Conservation (phyloP, 2,797 vertebrate genomes). For the Leuciscus waleckii region DNA sequence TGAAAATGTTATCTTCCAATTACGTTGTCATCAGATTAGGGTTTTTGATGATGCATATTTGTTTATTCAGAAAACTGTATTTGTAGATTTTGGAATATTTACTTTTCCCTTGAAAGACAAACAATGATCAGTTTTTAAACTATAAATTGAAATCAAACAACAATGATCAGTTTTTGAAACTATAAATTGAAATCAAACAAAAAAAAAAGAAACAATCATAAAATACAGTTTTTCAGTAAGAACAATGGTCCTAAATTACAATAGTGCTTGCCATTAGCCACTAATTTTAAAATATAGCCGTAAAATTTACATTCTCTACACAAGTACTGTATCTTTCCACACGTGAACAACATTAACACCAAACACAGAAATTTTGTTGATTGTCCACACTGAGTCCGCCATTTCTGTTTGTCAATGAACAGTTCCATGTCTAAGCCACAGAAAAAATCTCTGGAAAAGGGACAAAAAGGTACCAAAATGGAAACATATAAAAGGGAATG, state of each 20-base stretch:
- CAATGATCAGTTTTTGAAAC: slow-evolving; percentile 75
- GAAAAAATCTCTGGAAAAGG: slow-evolving; percentile 81
- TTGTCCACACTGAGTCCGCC: slow-evolving; percentile 98
- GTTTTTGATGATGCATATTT: slow-evolving; percentile 58
- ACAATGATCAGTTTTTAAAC: slow-evolving; percentile 75
- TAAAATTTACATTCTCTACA: slow-evolving; percentile 99
- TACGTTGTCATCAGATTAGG: slow-evolving; percentile 61
- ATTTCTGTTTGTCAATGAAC: slow-evolving; percentile 89
- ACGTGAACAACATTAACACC: slow-evolving; percentile 98
- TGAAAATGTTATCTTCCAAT: slow-evolving; percentile 62
- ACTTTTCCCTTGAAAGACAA: slow-evolving; percentile 78
- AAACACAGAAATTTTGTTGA: slow-evolving; percentile 99
- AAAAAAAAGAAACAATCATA: slow-evolving; percentile 86
- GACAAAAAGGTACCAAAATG: slow-evolving; percentile 85
- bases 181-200: slow-evolving; percentile 68
- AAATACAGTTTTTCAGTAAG: slow-evolving; percentile 84
- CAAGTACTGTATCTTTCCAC: slow-evolving; percentile 99
- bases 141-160: slow-evolving; percentile 68
- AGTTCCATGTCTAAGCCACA: slow-evolving; percentile 82
- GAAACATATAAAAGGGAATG: slow-evolving; percentile 99
- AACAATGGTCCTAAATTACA: slow-evolving; percentile 96
- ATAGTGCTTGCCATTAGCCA: slow-evolving; percentile 98
- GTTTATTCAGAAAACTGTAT: slow-evolving; percentile 75
- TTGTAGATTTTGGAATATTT: slow-evolving; percentile 77
- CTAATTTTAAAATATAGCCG: slow-evolving; percentile 99